phyloP scores from a whole-genome alignment of 2,797 vertebrate species.

The Typhlichthys subterraneus region DNA sequence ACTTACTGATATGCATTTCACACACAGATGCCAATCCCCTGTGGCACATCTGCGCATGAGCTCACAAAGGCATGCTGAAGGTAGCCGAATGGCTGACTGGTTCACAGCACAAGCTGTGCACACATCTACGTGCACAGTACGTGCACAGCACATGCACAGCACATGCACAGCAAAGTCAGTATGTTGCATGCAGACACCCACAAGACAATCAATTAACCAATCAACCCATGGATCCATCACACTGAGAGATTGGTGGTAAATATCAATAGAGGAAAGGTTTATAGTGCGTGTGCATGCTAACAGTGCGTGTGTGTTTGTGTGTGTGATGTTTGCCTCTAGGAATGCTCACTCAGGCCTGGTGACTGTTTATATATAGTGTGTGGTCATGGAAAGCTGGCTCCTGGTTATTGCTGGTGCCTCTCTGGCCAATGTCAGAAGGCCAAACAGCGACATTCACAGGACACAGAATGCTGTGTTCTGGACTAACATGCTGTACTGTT shows the following conservation, averaged over 20 bases:
- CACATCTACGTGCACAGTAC: too few relatives aligned
- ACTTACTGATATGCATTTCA: conserved; percentile 38
- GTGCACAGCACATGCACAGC: too few relatives aligned
- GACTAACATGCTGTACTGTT: not conserved
- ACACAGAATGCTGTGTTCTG: not conserved
- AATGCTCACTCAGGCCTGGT: conserved; percentile 14
- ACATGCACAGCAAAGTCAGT: not conserved
- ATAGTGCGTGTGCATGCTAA: not conserved
- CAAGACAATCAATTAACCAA: too few relatives aligned
- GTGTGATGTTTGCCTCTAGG: conserved; percentile 3
- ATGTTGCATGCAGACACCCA: too few relatives aligned
- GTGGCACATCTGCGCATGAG: not conserved
- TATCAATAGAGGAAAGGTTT: not conserved
- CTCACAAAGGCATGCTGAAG: too few relatives aligned
- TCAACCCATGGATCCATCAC: too few relatives aligned
- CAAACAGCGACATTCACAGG: not conserved
- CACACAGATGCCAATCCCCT: conserved; percentile 3
- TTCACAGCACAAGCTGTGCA: too few relatives aligned
- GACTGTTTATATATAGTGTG: conserved; percentile 27
- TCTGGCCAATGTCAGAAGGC: not conserved
- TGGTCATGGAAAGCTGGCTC: conserved; percentile 27
- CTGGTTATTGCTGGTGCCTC: conserved; percentile 9
- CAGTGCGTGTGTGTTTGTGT: not conserved
- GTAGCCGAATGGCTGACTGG: too few relatives aligned
- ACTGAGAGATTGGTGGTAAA: not conserved